phyloP scores from a whole-genome alignment of 23 tunicate species.

The Phallusia fumigata region DNA sequence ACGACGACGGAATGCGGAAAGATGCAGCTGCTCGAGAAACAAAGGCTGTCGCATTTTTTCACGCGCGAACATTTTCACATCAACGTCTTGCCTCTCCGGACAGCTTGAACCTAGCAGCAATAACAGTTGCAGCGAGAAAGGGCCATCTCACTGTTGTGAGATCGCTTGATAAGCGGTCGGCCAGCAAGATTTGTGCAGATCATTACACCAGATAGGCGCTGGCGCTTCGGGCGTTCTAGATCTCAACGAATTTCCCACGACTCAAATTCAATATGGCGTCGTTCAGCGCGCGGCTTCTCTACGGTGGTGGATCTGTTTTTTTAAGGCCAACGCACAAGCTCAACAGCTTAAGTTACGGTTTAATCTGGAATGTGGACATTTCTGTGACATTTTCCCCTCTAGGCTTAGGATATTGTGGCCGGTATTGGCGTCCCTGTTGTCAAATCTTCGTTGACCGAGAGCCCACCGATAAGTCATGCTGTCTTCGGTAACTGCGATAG shows the following conservation, averaged over 20 bases:
- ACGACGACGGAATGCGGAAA: too few relatives aligned
- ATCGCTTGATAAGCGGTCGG: conserved; percentile 1
- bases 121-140: conserved; percentile 2
- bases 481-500: too few relatives aligned
- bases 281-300: background rate
- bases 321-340: background rate
- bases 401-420: too few relatives aligned
- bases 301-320: background rate
- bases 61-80: too few relatives aligned
- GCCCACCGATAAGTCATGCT: too few relatives aligned
- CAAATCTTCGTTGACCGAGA: too few relatives aligned
- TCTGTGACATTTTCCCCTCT: background rate
- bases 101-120: background rate
- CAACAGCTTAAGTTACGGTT: background rate
- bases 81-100: too few relatives aligned
- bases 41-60: too few relatives aligned
- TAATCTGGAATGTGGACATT: conserved; percentile 5
- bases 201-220: background rate
- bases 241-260: conserved; percentile 9
- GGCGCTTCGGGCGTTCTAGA: conserved; percentile 11
- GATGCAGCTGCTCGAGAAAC: too few relatives aligned
- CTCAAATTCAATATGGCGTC: conserved; percentile 11
- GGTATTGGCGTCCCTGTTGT: too few relatives aligned
- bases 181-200: conserved; percentile 7
- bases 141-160: conserved; percentile 8